Percentiles rank a stretch among this genome's conserved stretches.
phyloP scores from a whole-genome alignment of 2,888 invertebrate species.

The Cosmia pyralina region DNA sequence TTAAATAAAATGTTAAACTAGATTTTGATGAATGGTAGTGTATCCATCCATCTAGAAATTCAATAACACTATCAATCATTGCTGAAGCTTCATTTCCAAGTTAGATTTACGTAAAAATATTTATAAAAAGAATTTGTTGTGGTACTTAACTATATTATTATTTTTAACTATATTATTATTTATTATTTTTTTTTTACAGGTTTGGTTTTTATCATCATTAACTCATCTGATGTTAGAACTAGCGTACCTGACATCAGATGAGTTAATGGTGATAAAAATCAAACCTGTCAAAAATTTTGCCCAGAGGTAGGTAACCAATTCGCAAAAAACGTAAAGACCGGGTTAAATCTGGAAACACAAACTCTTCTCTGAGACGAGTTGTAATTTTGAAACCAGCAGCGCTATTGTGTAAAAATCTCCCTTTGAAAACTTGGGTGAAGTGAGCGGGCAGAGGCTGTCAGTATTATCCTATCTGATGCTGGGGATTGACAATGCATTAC shows the following conservation, averaged over 20 bases:
- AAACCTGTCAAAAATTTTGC: no score
- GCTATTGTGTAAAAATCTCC: background rate
- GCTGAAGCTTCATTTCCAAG: background rate
- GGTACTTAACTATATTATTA: background rate
- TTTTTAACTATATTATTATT: no score
- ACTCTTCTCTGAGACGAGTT: background rate
- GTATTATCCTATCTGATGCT: background rate
- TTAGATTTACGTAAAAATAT: background rate
- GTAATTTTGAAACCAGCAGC: background rate
- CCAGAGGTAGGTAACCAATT: no score
- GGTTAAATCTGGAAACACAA: background rate
- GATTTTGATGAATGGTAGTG: background rate
- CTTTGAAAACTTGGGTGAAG: background rate
- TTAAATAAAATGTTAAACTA: background rate
- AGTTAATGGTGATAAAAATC: no score
- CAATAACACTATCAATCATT: background rate
- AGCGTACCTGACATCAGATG: no score
- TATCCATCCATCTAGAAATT: background rate
- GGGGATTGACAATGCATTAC: background rate
- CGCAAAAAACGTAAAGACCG: no score
- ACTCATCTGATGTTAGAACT: no score
- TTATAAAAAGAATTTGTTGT: background rate
- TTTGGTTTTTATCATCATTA: no score
- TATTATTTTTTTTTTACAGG: no score
- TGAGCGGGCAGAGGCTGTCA: background rate